phyloP scores from a whole-genome alignment of 1,140 invertebrate genomes.

The Bombus cullumanus region DNA sequence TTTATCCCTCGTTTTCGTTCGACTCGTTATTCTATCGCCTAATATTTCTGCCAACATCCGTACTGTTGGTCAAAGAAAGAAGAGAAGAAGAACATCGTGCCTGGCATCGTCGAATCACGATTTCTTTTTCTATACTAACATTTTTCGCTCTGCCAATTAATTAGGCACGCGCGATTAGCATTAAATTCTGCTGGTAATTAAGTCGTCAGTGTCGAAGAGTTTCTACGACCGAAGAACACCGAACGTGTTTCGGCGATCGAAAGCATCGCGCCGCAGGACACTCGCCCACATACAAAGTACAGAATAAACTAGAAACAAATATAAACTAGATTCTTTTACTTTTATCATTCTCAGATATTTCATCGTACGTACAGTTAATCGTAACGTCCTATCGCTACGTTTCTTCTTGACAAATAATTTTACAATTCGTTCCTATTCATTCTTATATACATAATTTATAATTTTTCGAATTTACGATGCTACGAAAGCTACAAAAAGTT shows the following conservation, averaged over 20 bases:
- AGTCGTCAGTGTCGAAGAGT: constrained; percentile 70
- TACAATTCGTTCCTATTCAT: too few species aligned
- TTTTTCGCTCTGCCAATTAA: constrained; percentile 77
- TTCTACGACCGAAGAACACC: constrained; percentile 47
- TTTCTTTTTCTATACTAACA: constrained; percentile 67
- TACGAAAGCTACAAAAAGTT: too few species aligned
- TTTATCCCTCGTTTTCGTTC: neutral
- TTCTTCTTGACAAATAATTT: too few species aligned
- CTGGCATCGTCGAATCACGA: neutral
- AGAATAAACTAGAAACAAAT: neutral
- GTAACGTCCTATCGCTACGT: too few species aligned
- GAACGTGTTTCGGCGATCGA: constrained; percentile 63
- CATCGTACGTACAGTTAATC: too few species aligned
- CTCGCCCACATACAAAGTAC: neutral
- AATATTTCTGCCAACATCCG: neutral
- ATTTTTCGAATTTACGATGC: too few species aligned
- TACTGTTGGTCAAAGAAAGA: neutral
- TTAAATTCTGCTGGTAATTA: constrained; percentile 77
- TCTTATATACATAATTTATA: too few species aligned
- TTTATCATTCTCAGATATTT: neutral
- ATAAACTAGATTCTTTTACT: neutral
- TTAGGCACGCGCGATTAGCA: constrained; percentile 77
- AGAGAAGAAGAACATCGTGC: neutral
- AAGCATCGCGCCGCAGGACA: constrained; percentile 2
- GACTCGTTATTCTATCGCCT: too few species aligned